Evolutionary conservation across 2,113 vertebrate genomes (phyloP), one percentile per base, ranked within the genome.

Genomic region (Gallinago jamesoni): DNA sequence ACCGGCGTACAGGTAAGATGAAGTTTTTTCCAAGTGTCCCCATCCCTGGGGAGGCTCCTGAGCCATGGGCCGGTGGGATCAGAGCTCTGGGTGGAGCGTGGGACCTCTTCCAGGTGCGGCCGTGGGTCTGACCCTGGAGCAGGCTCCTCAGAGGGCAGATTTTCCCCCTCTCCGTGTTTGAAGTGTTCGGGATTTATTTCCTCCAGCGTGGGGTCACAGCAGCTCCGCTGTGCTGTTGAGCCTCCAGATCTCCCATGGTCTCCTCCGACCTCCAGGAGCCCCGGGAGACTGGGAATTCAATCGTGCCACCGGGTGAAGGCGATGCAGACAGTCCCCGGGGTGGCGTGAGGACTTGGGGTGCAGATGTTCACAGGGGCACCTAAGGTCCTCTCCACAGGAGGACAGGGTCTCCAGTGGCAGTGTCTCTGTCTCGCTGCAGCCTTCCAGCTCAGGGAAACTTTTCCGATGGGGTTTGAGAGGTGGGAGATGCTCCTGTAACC

Each of bases 1-100:
- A 97, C 99, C 99, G 0, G 99, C 99, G 0, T 99, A 99, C 98
- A 99, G 99, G 99, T 99, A 98, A 97, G 96, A 14, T 4, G 80
- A 96, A 96, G 94, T 97, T 96, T 96, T 96, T 77, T 89, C 43
- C 81, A 52, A 89, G 91, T 88, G 14, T 28, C 14, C 13, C 52
- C 35, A 1, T 59, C 41, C 28, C 24, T 41, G 76, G 77, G 90
- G 70, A 79, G 81, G 57, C 33, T 78, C 84, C 37, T 73, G 66
- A 47, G 74, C 73, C 82, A 48, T 48, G 79, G 83, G 87, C 50
- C 63, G 45, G 67, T 64, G 89, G 90, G 87, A 37, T 91, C 43
- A 11, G 31, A 67, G 87, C 53, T 48, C 12, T 12, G 2, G 3
- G 41, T 69, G 73, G 16, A 55, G 10, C 0, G 2, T 7, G 55